A percentile compares a stretch with the other conserved stretches of the same genome.
Conservation (phyloP, 2,888 invertebrate genomes). For the Philereme vetulata region DNA sequence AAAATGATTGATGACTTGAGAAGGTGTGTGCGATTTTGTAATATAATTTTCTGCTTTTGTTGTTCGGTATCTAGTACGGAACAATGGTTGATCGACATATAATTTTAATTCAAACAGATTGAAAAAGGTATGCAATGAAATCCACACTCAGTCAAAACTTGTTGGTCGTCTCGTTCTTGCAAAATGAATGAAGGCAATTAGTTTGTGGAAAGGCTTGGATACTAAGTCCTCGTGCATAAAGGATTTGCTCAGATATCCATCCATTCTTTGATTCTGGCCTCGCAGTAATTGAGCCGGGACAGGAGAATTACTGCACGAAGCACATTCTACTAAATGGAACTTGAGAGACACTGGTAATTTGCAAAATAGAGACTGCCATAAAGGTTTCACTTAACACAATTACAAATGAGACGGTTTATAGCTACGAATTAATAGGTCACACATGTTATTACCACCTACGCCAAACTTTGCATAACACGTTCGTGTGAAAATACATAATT, state of each 20-base stretch:
- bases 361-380: constrained; percentile 38
- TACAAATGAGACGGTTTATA: constrained; percentile 25
- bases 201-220: neutral
- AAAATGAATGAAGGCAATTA: constrained; percentile 8
- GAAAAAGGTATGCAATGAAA: too few species aligned
- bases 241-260: constrained; percentile 7
- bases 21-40: constrained; percentile 16
- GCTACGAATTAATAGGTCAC: constrained; percentile 4
- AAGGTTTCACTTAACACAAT: constrained; percentile 54
- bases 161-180: too few species aligned
- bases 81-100: neutral
- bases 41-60: constrained; percentile 8
- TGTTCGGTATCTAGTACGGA: neutral
- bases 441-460: constrained; percentile 13
- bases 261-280: neutral
- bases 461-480: constrained; percentile 9
- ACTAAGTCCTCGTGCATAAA: constrained; percentile 3
- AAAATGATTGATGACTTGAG: constrained; percentile 25
- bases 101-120: too few species aligned
- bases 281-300: neutral
- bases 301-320: neutral
- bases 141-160: too few species aligned
- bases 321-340: neutral
- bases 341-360: constrained; percentile 41
- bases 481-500: constrained; percentile 8